Conservation (phyloP, 2,113 vertebrate genomes). For the Cyanoramphus novaezelandiae region DNA sequence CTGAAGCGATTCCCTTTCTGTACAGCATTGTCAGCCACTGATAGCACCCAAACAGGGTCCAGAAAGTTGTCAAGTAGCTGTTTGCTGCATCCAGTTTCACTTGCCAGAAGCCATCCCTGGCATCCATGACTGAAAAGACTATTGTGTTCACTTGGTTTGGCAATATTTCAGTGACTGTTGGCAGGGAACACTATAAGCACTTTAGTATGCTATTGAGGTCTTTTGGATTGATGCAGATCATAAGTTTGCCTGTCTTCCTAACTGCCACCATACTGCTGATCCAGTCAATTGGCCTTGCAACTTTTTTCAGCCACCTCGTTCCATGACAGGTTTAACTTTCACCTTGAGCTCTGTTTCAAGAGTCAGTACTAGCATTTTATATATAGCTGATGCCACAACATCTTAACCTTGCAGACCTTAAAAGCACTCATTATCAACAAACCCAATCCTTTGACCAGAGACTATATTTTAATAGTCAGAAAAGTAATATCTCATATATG, state of each 20-base stretch:
- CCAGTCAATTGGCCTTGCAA: conserved; percentile 58
- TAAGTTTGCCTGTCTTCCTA: conserved; percentile 64
- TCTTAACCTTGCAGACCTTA: conserved; percentile 41
- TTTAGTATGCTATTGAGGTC: conserved; percentile 68
- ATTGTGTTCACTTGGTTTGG: conserved; percentile 63
- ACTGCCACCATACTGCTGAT: conserved; percentile 62
- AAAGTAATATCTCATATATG: conserved; percentile 8
- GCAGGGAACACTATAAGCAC: conserved; percentile 51
- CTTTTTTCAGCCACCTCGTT: conserved; percentile 54
- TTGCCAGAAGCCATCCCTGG: conserved; percentile 68
- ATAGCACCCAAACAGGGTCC: conserved; percentile 71
- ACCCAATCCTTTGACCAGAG: conserved; percentile 16
- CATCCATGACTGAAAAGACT: conserved; percentile 62
- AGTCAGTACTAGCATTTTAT: background rate
- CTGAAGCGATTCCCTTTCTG: conserved; percentile 54
- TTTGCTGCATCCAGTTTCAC: conserved; percentile 57
- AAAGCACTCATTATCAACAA: conserved; percentile 30
- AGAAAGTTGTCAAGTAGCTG: conserved; percentile 71
- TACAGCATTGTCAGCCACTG: conserved; percentile 58
- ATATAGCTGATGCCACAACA: conserved; percentile 26
- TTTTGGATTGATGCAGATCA: conserved; percentile 65
- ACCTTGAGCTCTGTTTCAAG: conserved; percentile 41
- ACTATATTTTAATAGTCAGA: conserved; percentile 25
- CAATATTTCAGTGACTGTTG: conserved; percentile 69
- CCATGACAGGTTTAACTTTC: conserved; percentile 58